These are phyloP conservation scores for Hirtodrosophila histrioides DNA, from an alignment of 2,888 invertebrate genomes.

Conservation along the genomic window DNA sequence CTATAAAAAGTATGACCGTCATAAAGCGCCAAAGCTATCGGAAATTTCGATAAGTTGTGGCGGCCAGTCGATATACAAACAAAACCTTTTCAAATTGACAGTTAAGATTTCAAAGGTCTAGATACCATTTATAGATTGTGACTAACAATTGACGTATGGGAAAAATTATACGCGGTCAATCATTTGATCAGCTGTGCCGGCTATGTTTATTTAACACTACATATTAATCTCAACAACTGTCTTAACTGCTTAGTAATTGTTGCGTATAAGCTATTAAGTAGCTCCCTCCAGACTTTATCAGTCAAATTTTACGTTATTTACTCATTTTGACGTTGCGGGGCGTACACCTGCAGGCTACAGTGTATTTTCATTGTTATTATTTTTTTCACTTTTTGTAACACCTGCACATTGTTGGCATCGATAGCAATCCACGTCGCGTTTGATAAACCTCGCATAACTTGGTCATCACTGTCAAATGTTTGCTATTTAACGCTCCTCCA, in stretches of 20 bases:
- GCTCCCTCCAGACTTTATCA: slow-evolving; percentile 50
- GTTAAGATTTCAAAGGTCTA: slow-evolving; percentile 8
- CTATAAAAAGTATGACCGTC: slow-evolving; percentile 8
- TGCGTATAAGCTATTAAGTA: slow-evolving; percentile 16
- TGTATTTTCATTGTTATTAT: slow-evolving; percentile 25
- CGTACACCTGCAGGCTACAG: slow-evolving; percentile 50
- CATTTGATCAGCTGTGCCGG: slow-evolving; percentile 37
- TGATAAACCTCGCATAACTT: slow-evolving; percentile 57
- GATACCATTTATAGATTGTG: background rate
- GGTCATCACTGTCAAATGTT: slow-evolving; percentile 43
- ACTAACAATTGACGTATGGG: background rate
- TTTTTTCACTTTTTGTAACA: slow-evolving; percentile 42
- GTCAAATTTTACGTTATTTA: slow-evolving; percentile 60
- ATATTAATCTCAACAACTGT: slow-evolving; percentile 31
- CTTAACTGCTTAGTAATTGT: slow-evolving; percentile 5
- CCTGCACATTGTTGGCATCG: slow-evolving; percentile 53
- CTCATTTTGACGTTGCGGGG: slow-evolving; percentile 31
- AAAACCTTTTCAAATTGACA: background rate
- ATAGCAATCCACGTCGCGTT: slow-evolving; percentile 46
- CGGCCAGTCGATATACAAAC: slow-evolving; percentile 13
- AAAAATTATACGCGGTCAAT: background rate
- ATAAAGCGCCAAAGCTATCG: slow-evolving; percentile 5
- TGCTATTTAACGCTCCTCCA: slow-evolving; percentile 60
- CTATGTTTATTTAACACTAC: slow-evolving; percentile 31
- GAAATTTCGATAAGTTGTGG: slow-evolving; percentile 4